A percentile compares a stretch with the other conserved stretches of the same genome.
Evolutionary conservation across 2,797 vertebrate genomes (phyloP).

Genomic region (Delichon dasypus): DNA sequence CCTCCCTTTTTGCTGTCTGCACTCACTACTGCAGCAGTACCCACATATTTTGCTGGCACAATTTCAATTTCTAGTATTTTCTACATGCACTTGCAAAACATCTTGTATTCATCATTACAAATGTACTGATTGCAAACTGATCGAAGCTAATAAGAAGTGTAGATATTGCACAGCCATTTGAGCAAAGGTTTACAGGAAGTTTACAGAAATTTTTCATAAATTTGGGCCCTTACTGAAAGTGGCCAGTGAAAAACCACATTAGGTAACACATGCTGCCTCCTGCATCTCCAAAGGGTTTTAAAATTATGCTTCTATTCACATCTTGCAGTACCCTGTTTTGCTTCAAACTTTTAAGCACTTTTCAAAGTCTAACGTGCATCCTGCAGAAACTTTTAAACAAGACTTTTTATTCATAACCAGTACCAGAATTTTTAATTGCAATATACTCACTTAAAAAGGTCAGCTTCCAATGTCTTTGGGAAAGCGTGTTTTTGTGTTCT

Average conservation of each 20-base stretch:
- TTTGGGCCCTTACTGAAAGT: not conserved
- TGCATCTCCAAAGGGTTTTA: not conserved
- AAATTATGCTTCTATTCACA: not conserved
- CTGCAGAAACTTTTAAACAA: not conserved
- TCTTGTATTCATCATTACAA: not conserved
- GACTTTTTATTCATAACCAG: not conserved
- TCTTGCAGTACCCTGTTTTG: not conserved
- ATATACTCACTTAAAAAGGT: not conserved
- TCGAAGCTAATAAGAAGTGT: fast-evolving
- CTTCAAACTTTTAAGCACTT: not conserved
- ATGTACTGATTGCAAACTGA: not conserved
- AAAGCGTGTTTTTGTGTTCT: not conserved
- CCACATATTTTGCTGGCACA: not conserved
- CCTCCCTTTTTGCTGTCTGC: not conserved
- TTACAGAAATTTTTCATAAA: not conserved
- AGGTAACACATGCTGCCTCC: not conserved
- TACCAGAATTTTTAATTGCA: constrained; percentile 12
- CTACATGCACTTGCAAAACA: not conserved
- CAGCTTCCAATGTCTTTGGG: not conserved
- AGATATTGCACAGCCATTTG: not conserved
- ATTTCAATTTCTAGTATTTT: not conserved
- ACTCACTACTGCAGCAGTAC: not conserved
- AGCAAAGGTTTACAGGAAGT: not conserved
- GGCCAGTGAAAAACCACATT: fast-evolving
- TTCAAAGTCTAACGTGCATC: not conserved